Conservation (phyloP, 2,797 vertebrate species). For the Falco peregrinus region DNA sequence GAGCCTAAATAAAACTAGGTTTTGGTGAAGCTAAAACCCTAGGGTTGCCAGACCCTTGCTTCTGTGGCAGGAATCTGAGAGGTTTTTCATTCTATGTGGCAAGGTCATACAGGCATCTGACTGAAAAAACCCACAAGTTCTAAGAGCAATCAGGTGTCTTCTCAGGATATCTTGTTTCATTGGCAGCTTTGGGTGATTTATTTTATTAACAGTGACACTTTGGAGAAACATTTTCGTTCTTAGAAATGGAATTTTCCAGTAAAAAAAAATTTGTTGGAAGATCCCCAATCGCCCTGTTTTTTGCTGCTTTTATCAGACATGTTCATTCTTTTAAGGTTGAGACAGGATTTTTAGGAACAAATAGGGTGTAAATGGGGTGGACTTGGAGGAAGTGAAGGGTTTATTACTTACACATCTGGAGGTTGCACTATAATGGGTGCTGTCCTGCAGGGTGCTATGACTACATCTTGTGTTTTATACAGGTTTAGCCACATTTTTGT, state of each 20-base stretch:
- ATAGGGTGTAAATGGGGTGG: background rate
- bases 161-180: background rate
- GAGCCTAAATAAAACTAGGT: background rate
- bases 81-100: background rate
- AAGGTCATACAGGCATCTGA: background rate
- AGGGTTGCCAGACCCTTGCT: background rate
- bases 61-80: background rate
- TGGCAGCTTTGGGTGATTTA: background rate
- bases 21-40: background rate
- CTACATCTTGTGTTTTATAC: conserved; percentile 33
- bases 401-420: background rate
- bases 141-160: background rate
- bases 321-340: background rate
- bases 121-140: background rate
- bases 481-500: conserved; percentile 68
- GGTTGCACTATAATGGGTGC: background rate
- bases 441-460: conserved; percentile 6
- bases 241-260: background rate
- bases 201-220: background rate
- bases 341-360: background rate
- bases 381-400: background rate
- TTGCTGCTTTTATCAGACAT: background rate
- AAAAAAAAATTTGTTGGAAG: background rate
- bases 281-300: background rate
- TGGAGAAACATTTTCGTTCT: background rate